Evolutionary conservation across 1,140 invertebrate genomes (phyloP).

Genomic region (Augochlora pura): DNA sequence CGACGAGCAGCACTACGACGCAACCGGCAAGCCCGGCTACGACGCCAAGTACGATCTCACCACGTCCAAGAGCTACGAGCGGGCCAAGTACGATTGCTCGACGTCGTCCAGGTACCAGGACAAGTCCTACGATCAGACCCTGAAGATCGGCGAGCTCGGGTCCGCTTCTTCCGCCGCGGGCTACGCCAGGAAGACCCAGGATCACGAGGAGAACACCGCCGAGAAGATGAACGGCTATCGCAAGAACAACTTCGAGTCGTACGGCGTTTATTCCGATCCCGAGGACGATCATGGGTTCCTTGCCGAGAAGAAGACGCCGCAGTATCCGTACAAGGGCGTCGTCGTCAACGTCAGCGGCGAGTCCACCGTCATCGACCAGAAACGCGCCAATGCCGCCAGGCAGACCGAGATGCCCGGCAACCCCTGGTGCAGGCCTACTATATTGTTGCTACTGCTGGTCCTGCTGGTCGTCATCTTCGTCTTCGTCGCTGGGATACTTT

Average conservation of each 20-base stretch:
- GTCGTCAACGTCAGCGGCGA: constrained; percentile 81
- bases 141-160: constrained; percentile 75
- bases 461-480: constrained; percentile 82
- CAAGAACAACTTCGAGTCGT: constrained; percentile 79
- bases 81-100: constrained; percentile 72
- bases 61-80: constrained; percentile 77
- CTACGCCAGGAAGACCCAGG: constrained; percentile 74
- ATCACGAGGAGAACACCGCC: constrained; percentile 62
- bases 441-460: constrained; percentile 80
- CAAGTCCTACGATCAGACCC: constrained; percentile 76
- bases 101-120: constrained; percentile 69
- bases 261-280: constrained; percentile 81
- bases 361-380: constrained; percentile 77
- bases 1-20: constrained; percentile 64
- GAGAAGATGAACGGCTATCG: constrained; percentile 78
- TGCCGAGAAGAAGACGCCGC: constrained; percentile 74
- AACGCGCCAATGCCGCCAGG: constrained; percentile 69
- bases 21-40: constrained; percentile 54
- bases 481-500: constrained; percentile 81
- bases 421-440: constrained; percentile 81
- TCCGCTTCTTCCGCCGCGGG: constrained; percentile 56
- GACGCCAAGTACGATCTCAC: constrained; percentile 76
- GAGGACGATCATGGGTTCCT: constrained; percentile 81
- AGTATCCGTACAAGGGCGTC: constrained; percentile 80
- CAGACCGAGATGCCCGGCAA: constrained; percentile 70